Percentiles rank a stretch among this genome's conserved stretches.
Conservation (phyloP, 2,113 vertebrate species). For the Tyrannus savana region DNA sequence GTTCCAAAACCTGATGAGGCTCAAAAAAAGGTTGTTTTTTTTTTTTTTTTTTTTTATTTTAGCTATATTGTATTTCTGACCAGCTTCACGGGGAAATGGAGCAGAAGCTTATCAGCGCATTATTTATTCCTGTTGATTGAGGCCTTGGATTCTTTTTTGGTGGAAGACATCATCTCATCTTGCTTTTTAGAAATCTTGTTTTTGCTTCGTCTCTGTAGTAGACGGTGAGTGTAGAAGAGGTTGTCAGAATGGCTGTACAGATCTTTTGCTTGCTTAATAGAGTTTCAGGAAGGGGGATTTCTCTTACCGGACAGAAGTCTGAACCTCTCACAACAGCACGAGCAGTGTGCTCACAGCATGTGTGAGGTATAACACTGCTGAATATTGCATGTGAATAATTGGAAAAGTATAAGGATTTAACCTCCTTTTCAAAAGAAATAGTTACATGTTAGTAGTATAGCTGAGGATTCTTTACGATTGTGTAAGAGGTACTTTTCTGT, state of each 20-base stretch:
- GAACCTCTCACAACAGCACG: neutral
- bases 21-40: neutral
- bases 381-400: neutral
- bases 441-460: neutral
- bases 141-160: neutral
- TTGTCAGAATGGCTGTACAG: neutral
- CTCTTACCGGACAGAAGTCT: neutral
- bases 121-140: neutral
- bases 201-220: neutral
- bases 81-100: neutral
- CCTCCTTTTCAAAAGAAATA: neutral
- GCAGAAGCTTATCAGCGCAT: neutral
- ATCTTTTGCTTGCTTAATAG: neutral
- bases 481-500: neutral
- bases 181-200: neutral
- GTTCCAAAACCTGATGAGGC: neutral
- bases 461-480: neutral
- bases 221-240: neutral
- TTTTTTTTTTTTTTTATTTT: neutral
- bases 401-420: neutral
- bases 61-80: neutral
- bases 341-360: neutral
- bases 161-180: neutral
- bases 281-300: neutral
- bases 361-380: neutral